phyloP scores from a whole-genome alignment of 2,797 vertebrate species.

The Alfaro cultratus region DNA sequence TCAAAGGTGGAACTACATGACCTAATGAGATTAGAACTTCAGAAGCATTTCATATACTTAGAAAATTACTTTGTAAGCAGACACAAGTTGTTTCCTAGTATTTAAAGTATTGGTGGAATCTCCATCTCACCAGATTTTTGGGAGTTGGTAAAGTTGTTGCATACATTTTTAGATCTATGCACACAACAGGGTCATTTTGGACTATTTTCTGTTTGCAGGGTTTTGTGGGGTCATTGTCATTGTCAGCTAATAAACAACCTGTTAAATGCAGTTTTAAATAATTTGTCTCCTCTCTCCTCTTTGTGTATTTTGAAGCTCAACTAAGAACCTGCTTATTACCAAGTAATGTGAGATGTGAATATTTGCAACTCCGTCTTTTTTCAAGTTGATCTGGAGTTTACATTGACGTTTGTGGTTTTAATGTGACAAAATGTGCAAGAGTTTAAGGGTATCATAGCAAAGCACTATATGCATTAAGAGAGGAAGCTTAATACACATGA shows the following conservation, averaged over 20 bases:
- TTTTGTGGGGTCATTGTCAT: not conserved
- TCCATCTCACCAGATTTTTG: not conserved
- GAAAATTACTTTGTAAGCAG: not conserved
- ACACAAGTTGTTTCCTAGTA: not conserved
- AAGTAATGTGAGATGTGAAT: not conserved
- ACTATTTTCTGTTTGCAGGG: not conserved
- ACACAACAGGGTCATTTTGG: not conserved
- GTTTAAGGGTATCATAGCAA: not conserved
- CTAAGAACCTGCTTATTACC: not conserved
- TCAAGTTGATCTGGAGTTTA: not conserved
- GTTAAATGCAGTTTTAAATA: not conserved
- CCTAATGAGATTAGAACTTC: too few species aligned
- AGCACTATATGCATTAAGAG: not conserved
- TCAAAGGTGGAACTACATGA: too few species aligned
- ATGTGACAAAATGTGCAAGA: not conserved
- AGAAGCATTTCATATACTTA: too few species aligned
- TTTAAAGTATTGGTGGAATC: not conserved
- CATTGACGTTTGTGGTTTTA: not conserved
- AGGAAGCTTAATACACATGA: constrained; percentile 26
- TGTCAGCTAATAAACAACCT: not conserved
- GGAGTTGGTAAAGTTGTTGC: not conserved
- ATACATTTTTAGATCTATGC: not conserved
- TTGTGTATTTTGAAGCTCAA: not conserved
- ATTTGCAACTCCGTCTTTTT: not conserved
- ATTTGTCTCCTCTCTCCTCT: not conserved